Base-by-base conservation (phyloP, 2,888 invertebrate genomes). In the Beris chalybata region DNA sequence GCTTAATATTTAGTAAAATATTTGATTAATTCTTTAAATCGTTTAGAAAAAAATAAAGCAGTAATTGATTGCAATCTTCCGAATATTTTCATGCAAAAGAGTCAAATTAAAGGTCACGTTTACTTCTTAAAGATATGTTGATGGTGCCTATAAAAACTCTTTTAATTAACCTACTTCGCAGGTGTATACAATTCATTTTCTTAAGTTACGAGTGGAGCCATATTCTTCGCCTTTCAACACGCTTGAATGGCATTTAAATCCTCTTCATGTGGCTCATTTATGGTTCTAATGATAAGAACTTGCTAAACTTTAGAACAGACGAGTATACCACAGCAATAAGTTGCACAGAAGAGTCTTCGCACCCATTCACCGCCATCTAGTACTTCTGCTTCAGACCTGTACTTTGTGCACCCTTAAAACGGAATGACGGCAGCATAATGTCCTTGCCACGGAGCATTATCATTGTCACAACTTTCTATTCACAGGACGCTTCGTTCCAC, bases 151-250 rank as follows among this genome's bases (percentile, higher is more conserved):
- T 22, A 4, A 9, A 48, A 48, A 48, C 3, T 50, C 38, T 61
- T 61, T 52, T 50, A 61, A 61, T 61, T 61, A 61, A 61, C 61
- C 61, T 29, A 61, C 52, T 61, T 61, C 15, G 38, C 43, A n/a
- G 50, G 22, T 13, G 6, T 38, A 38, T 9, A 9, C 43, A 50
- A 61, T 52, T 38, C 11, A 32, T 61, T 61, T 50, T 61, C 52
- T 52, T 9, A 22, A 52, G 43, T 38, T 61, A 43, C 50, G 32
- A 43, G 52, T 32, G 15, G 61, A 52, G 50, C 48, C 50, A 61
- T 61, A 38, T 15, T 52, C 55, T 13, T n/a, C n/a, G n/a, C 15
- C n/a, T n/a, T 38, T 13, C 55, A n/a, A 15, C 15, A 5, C 15
- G 11, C 55, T 38, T 9, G 38, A 13, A 11, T 15, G 13, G 22